Base-by-base conservation (phyloP, 2,888 invertebrate species). In the Gonocerus acuteangulatus region DNA sequence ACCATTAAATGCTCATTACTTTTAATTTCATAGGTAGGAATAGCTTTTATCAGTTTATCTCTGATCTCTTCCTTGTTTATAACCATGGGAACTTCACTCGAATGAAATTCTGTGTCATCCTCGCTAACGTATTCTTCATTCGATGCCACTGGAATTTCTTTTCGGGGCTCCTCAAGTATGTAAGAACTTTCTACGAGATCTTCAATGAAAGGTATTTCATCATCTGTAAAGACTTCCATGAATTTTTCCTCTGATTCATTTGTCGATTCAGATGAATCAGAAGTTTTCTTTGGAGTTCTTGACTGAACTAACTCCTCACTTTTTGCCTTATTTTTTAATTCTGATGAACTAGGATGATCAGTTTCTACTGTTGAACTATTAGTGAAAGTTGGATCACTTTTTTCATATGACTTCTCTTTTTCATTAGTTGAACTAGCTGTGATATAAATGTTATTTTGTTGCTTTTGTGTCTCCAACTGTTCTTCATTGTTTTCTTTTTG, bases 151-250 rank as follows among this genome's bases (percentile, higher is more conserved):
- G 27, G 27, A 9, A 27, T 9, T 6, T 4, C 27, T 27, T 9
- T 4, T 27, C 9, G 27, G 9, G 9, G 4, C 4, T 27, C 9
- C 9, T 27, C 27, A 6, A 6, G 27, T 27, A 27, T 4, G 4
- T 4, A 27, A 27, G 27, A 4, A 9, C 27, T 27, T 27, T 27
- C 27, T 6, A 6, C 9, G 4, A 36, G 7, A 23, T 51, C 27
- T 49, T 60, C 23, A 42, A 18, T 42, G 11, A 51, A 36, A 6
- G 49, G 4, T 15, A 60, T 60, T 42, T 39, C 39, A 39, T 39
- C 39, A 39, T 39, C 39, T 39, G 39, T 9, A n/a, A n/a, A n/a
- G 13, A 39, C 39, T 39, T 39, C 39, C 15, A n/a, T n/a, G n/a
- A n/a, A 39, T 15, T 39, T 39, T n/a, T 39, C 39, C 4, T 39